phyloP scores from a whole-genome alignment of 2,113 vertebrate genomes.

The Alosa alosa region DNA sequence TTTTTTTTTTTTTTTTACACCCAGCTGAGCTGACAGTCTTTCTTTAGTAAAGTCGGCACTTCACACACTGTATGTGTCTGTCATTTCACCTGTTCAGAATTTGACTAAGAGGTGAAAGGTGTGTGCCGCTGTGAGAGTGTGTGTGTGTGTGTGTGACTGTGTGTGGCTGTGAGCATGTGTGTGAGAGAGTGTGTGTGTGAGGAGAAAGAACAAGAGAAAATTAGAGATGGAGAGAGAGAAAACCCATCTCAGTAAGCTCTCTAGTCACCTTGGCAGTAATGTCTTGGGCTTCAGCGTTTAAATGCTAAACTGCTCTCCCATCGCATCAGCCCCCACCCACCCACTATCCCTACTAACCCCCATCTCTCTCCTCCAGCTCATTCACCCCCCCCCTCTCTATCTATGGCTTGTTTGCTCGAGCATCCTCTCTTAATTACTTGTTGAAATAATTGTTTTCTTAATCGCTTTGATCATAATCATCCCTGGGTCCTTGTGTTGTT shows the following conservation, averaged over 20 bases:
- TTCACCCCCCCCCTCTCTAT: constrained; percentile 16
- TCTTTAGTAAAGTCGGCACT: not conserved
- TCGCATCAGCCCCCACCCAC: not conserved
- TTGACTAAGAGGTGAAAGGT: not conserved
- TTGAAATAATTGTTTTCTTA: constrained; percentile 71
- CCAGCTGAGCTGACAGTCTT: not conserved
- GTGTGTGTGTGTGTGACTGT: not conserved
- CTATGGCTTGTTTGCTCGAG: constrained; percentile 62
- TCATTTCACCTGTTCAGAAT: not conserved
- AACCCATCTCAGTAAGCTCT: not conserved
- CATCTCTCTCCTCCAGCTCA: constrained; percentile 19
- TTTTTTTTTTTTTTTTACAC: not conserved
- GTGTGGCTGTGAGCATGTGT: not conserved
- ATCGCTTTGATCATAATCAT: constrained; percentile 64
- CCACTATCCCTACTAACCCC: not conserved
- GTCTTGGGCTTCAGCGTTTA: not conserved
- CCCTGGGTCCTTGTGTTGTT: constrained; percentile 34
- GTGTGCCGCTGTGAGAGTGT: not conserved
- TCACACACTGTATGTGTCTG: not conserved
- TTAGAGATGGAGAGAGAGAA: not conserved
- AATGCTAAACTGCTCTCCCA: not conserved
- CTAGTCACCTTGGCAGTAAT: not conserved
- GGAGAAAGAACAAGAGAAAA: not conserved
- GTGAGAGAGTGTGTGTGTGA: not conserved
- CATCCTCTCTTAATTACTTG: constrained; percentile 67